Base-by-base conservation (phyloP, 2,797 vertebrate genomes). In the Tragopan temminckii region DNA sequence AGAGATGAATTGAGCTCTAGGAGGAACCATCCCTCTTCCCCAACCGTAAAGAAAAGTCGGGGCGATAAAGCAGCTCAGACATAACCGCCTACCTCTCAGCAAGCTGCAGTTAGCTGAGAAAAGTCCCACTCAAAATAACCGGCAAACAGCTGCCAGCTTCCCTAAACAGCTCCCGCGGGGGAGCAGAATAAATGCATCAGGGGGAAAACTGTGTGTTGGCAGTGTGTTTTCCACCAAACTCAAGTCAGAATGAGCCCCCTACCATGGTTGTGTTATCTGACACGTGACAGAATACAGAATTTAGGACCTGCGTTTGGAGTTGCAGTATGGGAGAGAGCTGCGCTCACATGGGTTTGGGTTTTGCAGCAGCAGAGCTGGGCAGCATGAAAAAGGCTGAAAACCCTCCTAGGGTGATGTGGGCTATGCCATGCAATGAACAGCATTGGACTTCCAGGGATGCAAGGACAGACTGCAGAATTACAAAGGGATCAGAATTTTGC, bases 1-100 rank as follows among this genome's bases (percentile, higher is more conserved):
- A 91, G 86, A 57, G 88, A 90, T 91, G 92, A 88, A 90, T 79
- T 43, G 70, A 69, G 86, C 89, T 94, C 79, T 84, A 57, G 79
- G 81, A 94, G 57, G 85, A 92, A 11, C 61, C 64, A 52, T 70
- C 85, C 61, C 89, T 87, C 84, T 81, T 84, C 55, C 77, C 70
- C 0, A 0, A 48, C 29, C 6, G 1, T 69, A 83, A 90, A 93
- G 88, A 55, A 59, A 76, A 74, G 63, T 71, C 17, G 2, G 1
- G 1, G 48, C 4, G 4, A 89, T 86, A 86, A 93, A 88, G 74
- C 62, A 69, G 62, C 92, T 85, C 88, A 93, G 77, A 90, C 67
- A 91, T 25, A 76, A 88, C 88, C 58, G 23, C 80, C 83, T 66
- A 91, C 58, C 58, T 72, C 92, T 84, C 88, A 46, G 74, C 83